phyloP scores from a whole-genome alignment of 2,797 vertebrate species.

The Ctenosaura bakeri region DNA sequence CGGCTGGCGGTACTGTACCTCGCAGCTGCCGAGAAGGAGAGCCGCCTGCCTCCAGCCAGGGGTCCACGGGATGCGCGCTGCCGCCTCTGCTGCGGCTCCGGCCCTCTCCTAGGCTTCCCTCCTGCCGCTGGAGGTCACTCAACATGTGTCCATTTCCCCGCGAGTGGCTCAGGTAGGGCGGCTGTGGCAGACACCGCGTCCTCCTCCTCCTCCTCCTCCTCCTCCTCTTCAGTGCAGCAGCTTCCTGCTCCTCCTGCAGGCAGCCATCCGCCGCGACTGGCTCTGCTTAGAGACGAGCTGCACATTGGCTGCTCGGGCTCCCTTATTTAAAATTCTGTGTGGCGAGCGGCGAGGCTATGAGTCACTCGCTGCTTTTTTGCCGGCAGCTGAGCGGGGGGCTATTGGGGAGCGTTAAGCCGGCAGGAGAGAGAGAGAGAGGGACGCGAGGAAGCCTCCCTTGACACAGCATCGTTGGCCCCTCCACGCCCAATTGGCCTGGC shows the following conservation, averaged over 20 bases:
- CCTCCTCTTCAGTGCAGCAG: constrained; percentile 32
- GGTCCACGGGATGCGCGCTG: constrained; percentile 36
- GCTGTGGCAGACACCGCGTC: constrained; percentile 4
- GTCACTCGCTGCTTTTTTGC: constrained; percentile 28
- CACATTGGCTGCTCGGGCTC: constrained; percentile 43
- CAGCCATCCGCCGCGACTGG: constrained; percentile 31
- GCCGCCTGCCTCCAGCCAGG: constrained; percentile 57
- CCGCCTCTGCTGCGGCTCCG: neutral
- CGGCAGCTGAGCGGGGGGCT: neutral
- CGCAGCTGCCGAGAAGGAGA: constrained; percentile 58
- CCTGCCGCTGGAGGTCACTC: constrained; percentile 20
- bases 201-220: neutral
- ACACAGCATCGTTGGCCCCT: constrained; percentile 5
- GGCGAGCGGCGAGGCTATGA: constrained; percentile 40
- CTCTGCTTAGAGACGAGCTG: constrained; percentile 39
- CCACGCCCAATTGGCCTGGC: constrained; percentile 4
- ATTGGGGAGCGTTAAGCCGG: neutral
- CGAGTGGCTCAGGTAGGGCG: constrained; percentile 24
- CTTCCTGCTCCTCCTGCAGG: constrained; percentile 44
- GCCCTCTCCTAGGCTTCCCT: constrained; percentile 12
- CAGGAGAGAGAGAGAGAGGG: neutral
- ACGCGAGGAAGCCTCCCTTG: neutral
- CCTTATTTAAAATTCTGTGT: constrained; percentile 43
- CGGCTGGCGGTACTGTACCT: constrained; percentile 55
- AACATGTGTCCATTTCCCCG: constrained; percentile 44